These are phyloP conservation scores for Darevskia mixta DNA, from an alignment of 2,797 vertebrate species.

Conservation along the genomic window DNA sequence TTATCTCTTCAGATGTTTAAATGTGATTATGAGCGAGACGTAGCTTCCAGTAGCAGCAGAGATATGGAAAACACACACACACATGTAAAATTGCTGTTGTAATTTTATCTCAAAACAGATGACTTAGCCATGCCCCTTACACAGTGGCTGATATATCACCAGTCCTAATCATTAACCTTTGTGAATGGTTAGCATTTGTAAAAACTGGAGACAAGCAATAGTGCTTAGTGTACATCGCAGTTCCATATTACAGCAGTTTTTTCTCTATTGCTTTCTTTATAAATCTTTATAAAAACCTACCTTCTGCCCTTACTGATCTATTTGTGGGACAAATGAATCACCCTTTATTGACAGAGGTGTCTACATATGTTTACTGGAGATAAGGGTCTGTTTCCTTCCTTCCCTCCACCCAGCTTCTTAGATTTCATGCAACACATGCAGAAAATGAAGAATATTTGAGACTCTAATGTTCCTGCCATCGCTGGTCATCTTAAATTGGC, in stretches of 20 bases:
- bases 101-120: not conserved
- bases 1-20: not conserved
- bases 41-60: not conserved
- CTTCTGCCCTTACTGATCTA: constrained; percentile 40
- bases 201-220: not conserved
- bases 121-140: not conserved
- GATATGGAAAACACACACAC: no score
- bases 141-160: not conserved
- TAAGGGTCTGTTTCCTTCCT: constrained; percentile 41
- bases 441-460: not conserved
- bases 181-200: not conserved
- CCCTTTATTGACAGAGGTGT: constrained; percentile 45
- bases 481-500: not conserved
- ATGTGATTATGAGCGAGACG: not conserved
- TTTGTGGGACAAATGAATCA: constrained; percentile 59
- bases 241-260: constrained; percentile 2
- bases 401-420: not conserved
- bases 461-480: not conserved
- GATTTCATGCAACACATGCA: constrained; percentile 15
- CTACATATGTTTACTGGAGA: constrained; percentile 52
- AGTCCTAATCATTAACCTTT: not conserved
- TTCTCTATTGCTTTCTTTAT: constrained; percentile 36
- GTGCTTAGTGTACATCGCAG: constrained; percentile 17
- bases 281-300: constrained; percentile 41
- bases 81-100: not conserved